These are phyloP conservation scores for Murina feae DNA, from an alignment of 2,113 vertebrate species.

Conservation along the genomic window DNA sequence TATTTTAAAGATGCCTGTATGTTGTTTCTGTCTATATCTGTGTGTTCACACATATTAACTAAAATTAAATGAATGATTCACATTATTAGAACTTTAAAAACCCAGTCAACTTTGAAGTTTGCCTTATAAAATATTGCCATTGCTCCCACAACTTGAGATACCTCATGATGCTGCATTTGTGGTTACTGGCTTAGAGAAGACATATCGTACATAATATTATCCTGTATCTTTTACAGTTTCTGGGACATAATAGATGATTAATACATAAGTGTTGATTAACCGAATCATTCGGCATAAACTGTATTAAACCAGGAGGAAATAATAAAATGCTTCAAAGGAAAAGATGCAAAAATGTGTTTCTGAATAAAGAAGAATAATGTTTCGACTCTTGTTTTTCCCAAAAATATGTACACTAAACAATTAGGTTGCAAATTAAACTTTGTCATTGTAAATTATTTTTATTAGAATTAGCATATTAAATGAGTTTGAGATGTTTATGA, in stretches of 20 bases:
- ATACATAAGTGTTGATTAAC: not conserved
- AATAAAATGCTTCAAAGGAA: not conserved
- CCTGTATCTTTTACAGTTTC: not conserved
- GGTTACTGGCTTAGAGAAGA: not conserved
- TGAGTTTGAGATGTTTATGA: not conserved
- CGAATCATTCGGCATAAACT: not conserved
- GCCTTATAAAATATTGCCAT: not conserved
- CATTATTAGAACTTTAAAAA: not conserved
- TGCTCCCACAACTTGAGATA: not conserved
- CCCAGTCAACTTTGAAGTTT: not conserved
- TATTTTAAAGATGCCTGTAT: not conserved
- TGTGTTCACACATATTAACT: not conserved
- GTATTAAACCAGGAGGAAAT: not conserved
- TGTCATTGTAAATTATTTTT: not conserved
- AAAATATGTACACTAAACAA: not conserved
- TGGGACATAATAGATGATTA: not conserved
- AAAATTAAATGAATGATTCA: not conserved
- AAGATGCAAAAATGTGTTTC: not conserved
- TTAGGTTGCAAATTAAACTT: not conserved
- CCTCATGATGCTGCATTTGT: not conserved
- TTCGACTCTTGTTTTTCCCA: not conserved
- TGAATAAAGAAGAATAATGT: not conserved
- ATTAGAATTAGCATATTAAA: not conserved
- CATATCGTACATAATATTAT: not conserved
- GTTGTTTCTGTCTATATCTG: not conserved